Base-by-base conservation (phyloP, 2,113 vertebrate genomes). In the Syngnathus floridae region DNA sequence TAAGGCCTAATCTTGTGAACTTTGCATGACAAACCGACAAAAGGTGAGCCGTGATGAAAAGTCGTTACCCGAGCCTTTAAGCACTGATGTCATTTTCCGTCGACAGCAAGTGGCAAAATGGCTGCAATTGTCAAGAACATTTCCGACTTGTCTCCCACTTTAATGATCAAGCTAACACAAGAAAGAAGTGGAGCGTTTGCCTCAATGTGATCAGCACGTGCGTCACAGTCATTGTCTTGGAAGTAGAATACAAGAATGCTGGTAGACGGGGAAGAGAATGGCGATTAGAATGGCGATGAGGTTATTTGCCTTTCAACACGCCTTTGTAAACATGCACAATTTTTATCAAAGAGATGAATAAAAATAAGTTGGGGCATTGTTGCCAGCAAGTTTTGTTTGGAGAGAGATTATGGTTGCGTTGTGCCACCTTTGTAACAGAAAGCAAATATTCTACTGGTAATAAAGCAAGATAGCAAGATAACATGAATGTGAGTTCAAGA, bases 401-500 rank as follows among this genome's bases (percentile, higher is more conserved):
- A n/a, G 17, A n/a, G 19, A 51, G 49, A 7, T 7, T 51, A 51
- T 10, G n/a, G 7, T n/a, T 21, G 19, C 49, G 9, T n/a, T 51
- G 49, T 19, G 49, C 48, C 48, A n/a, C 21, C 22, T 54, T 7
- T 54, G n/a, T 21, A 54, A 26, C 5, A 54, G 11, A 54, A 22
- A 21, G 10, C 11, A 26, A 13, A 54, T 26, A 22, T 22, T 54
- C 11, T 26, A 4, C 51, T 54, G 51, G n/a, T 22, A 54, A 13
- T 54, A 31, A 26, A 54, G 9, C 51, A 6, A 51, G 19, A 51
- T 0, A 49, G 19, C 48, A 5, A 49, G 48, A 5, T 45, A 17
- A 45, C 43, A 5, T 45, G 43, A 14, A 45, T 45, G 43, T 45
- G 43, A 14, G 43, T 45, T 49, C 64, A 67, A 45, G 73, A 64